These are phyloP conservation scores for Leptodactylus fuscus DNA, from an alignment of 2,113 vertebrate genomes.

Conservation along the genomic window DNA sequence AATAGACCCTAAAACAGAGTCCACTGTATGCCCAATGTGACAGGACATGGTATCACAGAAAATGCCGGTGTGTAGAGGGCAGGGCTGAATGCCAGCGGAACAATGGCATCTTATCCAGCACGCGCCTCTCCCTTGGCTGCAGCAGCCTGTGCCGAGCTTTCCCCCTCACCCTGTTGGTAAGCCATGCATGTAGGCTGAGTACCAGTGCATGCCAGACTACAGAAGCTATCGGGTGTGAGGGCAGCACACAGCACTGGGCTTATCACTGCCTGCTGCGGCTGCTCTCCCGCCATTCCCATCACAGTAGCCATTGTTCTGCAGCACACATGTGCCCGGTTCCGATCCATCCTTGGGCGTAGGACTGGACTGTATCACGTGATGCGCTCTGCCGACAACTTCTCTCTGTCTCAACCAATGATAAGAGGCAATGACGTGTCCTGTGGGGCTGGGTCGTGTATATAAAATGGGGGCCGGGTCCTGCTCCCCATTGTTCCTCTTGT, in stretches of 20 bases:
- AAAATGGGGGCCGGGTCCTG: neutral
- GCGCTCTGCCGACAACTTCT: neutral
- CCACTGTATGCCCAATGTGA: no score
- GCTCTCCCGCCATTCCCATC: neutral
- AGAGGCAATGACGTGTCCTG: neutral
- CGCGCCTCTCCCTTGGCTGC: no score
- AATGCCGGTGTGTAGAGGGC: no score
- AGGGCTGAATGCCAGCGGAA: no score
- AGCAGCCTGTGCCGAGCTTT: neutral
- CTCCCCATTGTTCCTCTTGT: constrained; percentile 42
- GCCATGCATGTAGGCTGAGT: no score
- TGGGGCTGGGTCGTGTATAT: constrained; percentile 50
- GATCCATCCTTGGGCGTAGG: constrained; percentile 33
- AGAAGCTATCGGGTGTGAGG: no score
- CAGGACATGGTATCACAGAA: no score
- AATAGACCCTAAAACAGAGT: no score
- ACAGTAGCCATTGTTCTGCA: constrained; percentile 1
- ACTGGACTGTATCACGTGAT: neutral
- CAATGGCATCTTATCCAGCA: neutral
- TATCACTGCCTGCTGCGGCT: no score
- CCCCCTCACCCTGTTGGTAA: no score
- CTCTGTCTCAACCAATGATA: neutral
- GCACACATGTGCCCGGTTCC: constrained; percentile 24
- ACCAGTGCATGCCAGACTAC: no score
- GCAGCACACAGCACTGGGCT: no score